Percentiles rank a stretch among this genome's conserved stretches.
phyloP scores from a whole-genome alignment of 30 jellyfish, hydroid and myxozoan species.

The Pelagia noctiluca region DNA sequence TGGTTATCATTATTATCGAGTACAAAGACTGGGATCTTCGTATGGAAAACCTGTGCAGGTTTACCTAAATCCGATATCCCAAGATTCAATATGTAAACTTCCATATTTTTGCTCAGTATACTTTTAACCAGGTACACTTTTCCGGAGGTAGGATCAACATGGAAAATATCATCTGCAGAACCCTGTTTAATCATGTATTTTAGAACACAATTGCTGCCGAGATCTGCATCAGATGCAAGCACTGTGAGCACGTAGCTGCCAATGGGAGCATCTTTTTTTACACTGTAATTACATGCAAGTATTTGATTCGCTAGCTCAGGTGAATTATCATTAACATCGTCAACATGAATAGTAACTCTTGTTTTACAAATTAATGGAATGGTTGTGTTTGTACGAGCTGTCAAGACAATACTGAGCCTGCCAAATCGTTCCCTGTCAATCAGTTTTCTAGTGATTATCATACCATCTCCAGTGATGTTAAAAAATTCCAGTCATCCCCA shows the following conservation, averaged over 20 bases:
- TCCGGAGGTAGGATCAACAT: constrained; percentile 74
- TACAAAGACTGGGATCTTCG: constrained; percentile 11
- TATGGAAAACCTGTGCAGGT: constrained; percentile 21
- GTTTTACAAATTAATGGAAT: constrained; percentile 34
- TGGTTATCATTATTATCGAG: constrained; percentile 58
- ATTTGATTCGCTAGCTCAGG: constrained; percentile 40
- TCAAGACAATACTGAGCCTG: constrained; percentile 12
- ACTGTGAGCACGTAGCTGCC: constrained; percentile 31
- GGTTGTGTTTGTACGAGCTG: constrained; percentile 55
- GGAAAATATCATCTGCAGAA: constrained; percentile 9
- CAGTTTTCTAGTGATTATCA: constrained; percentile 34
- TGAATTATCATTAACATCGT: constrained; percentile 75
- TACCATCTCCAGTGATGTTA: constrained; percentile 48
- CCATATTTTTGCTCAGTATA: constrained; percentile 11
- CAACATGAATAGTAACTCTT: constrained; percentile 22
- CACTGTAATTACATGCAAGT: neutral
- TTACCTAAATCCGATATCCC: constrained; percentile 58
- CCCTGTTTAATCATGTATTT: constrained; percentile 19
- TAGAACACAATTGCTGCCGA: constrained; percentile 64
- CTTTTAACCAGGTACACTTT: constrained; percentile 55
- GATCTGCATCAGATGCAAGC: constrained; percentile 61
- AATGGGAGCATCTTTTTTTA: constrained; percentile 44
- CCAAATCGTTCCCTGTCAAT: constrained; percentile 63
- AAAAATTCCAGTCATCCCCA: constrained; percentile 53
- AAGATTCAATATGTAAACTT: neutral